Percentiles rank a stretch among this genome's conserved stretches.
Conservation (phyloP, 2,113 vertebrate species). For the Pangasianodon hypophthalmus region DNA sequence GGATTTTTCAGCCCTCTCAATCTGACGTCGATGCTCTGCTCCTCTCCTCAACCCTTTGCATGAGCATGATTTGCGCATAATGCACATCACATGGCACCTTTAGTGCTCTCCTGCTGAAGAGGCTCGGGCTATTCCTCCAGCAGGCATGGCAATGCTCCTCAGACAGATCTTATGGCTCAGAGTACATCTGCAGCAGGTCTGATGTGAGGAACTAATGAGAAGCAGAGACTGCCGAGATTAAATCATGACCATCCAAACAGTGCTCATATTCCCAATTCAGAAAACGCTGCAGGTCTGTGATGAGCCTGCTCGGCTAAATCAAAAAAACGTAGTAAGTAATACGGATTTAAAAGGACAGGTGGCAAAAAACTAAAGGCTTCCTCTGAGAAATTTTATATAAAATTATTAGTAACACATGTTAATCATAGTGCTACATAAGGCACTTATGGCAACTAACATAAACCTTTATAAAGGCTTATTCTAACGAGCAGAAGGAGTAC, state of each 20-base stretch:
- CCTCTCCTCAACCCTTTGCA: conserved; percentile 34
- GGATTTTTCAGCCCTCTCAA: conserved; percentile 31
- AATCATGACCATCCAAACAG: conserved; percentile 12
- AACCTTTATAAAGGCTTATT: neutral
- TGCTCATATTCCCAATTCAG: conserved; percentile 2
- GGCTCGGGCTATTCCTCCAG: neutral
- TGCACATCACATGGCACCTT: conserved; percentile 36
- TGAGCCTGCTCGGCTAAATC: neutral
- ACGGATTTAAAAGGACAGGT: neutral
- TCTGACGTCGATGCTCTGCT: neutral
- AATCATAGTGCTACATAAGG: neutral
- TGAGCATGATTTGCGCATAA: conserved; percentile 39
- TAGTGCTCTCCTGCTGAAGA: neutral
- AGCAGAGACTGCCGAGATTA: conserved; percentile 27
- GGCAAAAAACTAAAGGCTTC: neutral
- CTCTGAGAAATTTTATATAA: neutral
- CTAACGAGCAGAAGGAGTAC: neutral
- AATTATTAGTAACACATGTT: neutral
- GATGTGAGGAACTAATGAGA: conserved; percentile 34
- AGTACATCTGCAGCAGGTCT: conserved; percentile 26
- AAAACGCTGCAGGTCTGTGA: neutral
- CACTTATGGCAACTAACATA: neutral
- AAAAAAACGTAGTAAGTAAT: neutral
- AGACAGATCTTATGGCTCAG: conserved; percentile 21
- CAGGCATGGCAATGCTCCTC: conserved; percentile 6